These are phyloP conservation scores for Ferdinandea cuprea DNA, from an alignment of 2,888 invertebrate species.

Conservation along the genomic window DNA sequence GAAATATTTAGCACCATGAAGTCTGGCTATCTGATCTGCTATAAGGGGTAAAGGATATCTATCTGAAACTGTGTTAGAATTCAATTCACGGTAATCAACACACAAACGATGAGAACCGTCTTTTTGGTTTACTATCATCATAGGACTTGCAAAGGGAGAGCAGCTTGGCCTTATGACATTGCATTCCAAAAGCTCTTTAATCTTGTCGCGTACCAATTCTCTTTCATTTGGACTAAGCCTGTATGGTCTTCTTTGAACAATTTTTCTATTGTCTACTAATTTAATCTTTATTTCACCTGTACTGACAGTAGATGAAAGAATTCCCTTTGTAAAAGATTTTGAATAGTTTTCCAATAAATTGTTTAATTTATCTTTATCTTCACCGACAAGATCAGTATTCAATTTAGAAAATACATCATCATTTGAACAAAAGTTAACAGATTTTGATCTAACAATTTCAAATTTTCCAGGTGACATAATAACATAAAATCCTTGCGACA, in stretches of 20 bases:
- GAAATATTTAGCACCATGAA: slow-evolving; percentile 28
- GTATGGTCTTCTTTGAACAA: slow-evolving; percentile 9
- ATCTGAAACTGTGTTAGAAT: background rate
- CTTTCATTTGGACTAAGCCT: slow-evolving; percentile 7
- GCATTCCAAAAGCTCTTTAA: background rate
- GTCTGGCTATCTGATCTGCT: background rate
- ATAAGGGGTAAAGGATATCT: background rate
- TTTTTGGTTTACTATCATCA: slow-evolving; percentile 8
- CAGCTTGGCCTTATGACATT: background rate
- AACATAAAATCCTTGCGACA: slow-evolving; percentile 2
- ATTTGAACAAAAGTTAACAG: background rate
- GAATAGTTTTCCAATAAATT: no score
- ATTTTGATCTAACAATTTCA: background rate
- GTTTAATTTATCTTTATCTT: no score
- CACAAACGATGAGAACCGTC: slow-evolving; percentile 5
- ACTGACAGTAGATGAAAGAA: no score
- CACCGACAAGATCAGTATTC: background rate
- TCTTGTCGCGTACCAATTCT: slow-evolving; percentile 1
- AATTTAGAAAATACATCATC: background rate
- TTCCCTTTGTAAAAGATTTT: no score
- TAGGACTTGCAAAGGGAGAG: slow-evolving; percentile 9
- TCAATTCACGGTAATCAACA: slow-evolving; percentile 12
- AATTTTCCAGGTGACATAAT: background rate
- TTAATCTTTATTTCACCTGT: background rate
- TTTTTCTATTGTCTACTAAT: slow-evolving; percentile 13